A percentile compares a stretch with the other conserved stretches of the same genome.
Evolutionary conservation across 37 sponge, comb jelly and placozoan genomes (phyloP).

Genomic region (Spongia lamella): DNA sequence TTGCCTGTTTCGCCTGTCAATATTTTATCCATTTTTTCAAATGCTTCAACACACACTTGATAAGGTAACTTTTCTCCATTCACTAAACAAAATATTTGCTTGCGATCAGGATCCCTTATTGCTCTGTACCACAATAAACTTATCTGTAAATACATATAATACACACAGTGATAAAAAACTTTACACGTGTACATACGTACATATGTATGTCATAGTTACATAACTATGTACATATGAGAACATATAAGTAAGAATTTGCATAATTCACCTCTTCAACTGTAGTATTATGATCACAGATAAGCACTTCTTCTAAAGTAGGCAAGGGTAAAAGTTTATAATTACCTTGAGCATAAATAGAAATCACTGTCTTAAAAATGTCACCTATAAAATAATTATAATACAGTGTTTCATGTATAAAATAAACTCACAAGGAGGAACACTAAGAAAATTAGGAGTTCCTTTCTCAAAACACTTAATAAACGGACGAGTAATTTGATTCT

Average conservation of each 20-base stretch:
- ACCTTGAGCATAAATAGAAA: conserved; percentile 2
- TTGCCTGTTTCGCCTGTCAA: conserved; percentile 32
- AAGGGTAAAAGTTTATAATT: not conserved
- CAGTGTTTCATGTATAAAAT: too few relatives aligned
- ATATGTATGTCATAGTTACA: too few relatives aligned
- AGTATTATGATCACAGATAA: too few relatives aligned
- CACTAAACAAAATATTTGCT: conserved; percentile 62
- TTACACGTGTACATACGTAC: too few relatives aligned
- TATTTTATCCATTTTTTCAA: conserved; percentile 16
- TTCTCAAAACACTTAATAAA: too few relatives aligned
- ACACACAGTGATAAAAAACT: too few relatives aligned
- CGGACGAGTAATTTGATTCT: too few relatives aligned
- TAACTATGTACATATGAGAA: too few relatives aligned
- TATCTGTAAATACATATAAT: conserved; percentile 23
- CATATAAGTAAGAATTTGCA: too few relatives aligned
- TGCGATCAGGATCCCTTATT: conserved; percentile 53
- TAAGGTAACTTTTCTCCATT: conserved; percentile 71
- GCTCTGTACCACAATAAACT: conserved; percentile 68
- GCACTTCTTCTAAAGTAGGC: conserved; percentile 24
- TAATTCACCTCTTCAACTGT: too few relatives aligned
- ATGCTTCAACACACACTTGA: conserved; percentile 51
- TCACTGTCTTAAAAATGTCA: not conserved
- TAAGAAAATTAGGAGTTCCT: too few relatives aligned
- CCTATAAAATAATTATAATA: not conserved
- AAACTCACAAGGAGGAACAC: too few relatives aligned